Base-by-base conservation (phyloP, 2,797 vertebrate genomes). In the Acanthurus tractus region DNA sequence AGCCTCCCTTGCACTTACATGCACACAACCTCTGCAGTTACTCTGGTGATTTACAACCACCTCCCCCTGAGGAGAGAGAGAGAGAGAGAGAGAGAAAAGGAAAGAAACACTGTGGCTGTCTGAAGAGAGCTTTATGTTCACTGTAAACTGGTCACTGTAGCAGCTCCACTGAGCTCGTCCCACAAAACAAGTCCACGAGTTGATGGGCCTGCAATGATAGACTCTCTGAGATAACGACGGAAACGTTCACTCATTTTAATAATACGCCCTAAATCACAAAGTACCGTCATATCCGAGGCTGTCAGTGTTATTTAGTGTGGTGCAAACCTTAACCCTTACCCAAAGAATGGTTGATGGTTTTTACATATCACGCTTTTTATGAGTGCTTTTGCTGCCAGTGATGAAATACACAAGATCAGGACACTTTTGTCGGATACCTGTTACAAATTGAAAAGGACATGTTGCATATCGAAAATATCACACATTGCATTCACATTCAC, bases 1-100 rank as follows among this genome's bases (percentile, higher is more conserved):
- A 90, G 84, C 84, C 85, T 90, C 82, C 77, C 70, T 52, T 83
- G 75, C 83, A 86, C 81, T 77, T 83, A 72, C 83, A 83, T 64
- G 63, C 70, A 66, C 81, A 83, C 78, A 66, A 48, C 61, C 57
- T 12, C 63, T 71, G 79, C 83, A 79, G 86, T 86, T 85, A 82
- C 78, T 76, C 63, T 57, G 70, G 59, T 84, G 76, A 92, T 92
- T 86, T 86, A 86, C 81, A 87, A 52, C 77, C 72, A 75, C 72
- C 62, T 76, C 76, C 78, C 78, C 73, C 81, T 66, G 29, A 6
- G 29, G 29, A 34, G 29, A 34, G 29, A 34, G 29, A 34, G 29
- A 34, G 29, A 34, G 29, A 34, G 29, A 34, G 29, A 70, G 29
- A 67, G 48, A 65, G 44, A 69, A 55, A 46, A n/a, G 45, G 63